A percentile compares a stretch with the other conserved stretches of the same genome.
Evolutionary conservation across 1,140 invertebrate species (phyloP).

Genomic region (Heliconius nattereri): DNA sequence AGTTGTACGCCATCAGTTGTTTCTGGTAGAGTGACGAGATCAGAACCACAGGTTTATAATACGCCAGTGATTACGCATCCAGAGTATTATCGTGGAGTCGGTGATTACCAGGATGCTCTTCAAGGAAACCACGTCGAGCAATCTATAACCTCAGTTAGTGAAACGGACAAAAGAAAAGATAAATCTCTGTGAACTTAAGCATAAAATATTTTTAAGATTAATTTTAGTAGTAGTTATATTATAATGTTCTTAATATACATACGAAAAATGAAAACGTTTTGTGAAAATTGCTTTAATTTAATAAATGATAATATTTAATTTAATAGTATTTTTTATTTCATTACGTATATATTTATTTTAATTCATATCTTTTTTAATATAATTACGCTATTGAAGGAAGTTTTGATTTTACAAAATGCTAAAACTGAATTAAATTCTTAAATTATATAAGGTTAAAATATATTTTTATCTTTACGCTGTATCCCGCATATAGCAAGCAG

Average conservation of each 20-base stretch:
- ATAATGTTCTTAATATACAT: background rate
- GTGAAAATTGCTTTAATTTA: slow-evolving; percentile 16
- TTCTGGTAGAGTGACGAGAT: slow-evolving; percentile 50
- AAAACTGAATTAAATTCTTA: too few species aligned
- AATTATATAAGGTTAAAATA: too few species aligned
- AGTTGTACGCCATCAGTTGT: slow-evolving; percentile 66
- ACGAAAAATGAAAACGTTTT: background rate
- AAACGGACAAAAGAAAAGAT: background rate
- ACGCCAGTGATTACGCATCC: slow-evolving; percentile 3
- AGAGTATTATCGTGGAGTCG: slow-evolving; percentile 46
- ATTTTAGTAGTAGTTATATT: background rate
- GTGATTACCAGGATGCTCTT: slow-evolving; percentile 36
- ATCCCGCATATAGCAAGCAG: too few species aligned
- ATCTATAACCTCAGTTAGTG: slow-evolving; percentile 13
- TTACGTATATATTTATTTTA: background rate
- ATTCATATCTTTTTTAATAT: too few species aligned
- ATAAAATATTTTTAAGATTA: background rate
- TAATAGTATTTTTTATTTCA: background rate
- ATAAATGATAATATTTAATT: slow-evolving; percentile 6
- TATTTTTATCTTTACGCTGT: too few species aligned
- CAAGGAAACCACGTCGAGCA: slow-evolving; percentile 35
- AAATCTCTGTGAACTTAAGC: background rate
- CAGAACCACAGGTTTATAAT: slow-evolving; percentile 37
- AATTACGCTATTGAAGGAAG: too few species aligned
- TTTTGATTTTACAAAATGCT: too few species aligned